phyloP scores from a whole-genome alignment of 2,888 invertebrate genomes.

The Dicroscelio sp. region DNA sequence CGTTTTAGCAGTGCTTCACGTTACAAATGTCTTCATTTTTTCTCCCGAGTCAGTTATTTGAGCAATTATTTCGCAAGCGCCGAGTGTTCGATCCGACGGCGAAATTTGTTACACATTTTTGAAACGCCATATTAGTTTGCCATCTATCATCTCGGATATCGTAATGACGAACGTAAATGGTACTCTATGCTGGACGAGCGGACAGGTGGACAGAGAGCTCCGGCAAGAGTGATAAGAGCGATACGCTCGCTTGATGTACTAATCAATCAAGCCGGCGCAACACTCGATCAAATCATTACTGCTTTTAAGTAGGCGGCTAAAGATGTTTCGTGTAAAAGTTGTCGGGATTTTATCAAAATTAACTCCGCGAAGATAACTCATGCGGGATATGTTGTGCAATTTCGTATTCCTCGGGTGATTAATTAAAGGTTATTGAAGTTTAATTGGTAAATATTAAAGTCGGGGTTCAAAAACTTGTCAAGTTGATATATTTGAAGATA shows the following conservation, averaged over 20 bases:
- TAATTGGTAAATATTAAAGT: no score
- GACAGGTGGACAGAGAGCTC: slow-evolving; percentile 42
- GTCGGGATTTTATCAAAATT: no score
- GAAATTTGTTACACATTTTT: slow-evolving; percentile 6
- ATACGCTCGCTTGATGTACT: slow-evolving; percentile 24
- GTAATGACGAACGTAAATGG: slow-evolving; percentile 56
- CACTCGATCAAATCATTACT: slow-evolving; percentile 54
- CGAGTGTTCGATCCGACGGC: background rate
- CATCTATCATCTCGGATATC: slow-evolving; percentile 42
- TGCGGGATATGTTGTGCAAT: no score
- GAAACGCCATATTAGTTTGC: slow-evolving; percentile 14
- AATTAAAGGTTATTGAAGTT: no score
- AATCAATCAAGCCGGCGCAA: slow-evolving; percentile 58
- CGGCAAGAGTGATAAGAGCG: slow-evolving; percentile 54
- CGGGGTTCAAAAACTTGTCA: no score
- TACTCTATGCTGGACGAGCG: slow-evolving; percentile 21
- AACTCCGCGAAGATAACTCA: background rate
- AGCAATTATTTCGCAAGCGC: background rate
- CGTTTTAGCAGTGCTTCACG: slow-evolving; percentile 26
- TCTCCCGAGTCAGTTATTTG: no score
- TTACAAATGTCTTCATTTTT: slow-evolving; percentile 40
- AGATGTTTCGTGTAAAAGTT: background rate
- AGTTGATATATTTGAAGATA: no score
- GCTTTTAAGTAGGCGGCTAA: slow-evolving; percentile 25
- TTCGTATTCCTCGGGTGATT: no score